These are phyloP conservation scores for Stichopus horrens DNA, from an alignment of 53 echinoderm and acorn worm species.

Conservation along the genomic window DNA sequence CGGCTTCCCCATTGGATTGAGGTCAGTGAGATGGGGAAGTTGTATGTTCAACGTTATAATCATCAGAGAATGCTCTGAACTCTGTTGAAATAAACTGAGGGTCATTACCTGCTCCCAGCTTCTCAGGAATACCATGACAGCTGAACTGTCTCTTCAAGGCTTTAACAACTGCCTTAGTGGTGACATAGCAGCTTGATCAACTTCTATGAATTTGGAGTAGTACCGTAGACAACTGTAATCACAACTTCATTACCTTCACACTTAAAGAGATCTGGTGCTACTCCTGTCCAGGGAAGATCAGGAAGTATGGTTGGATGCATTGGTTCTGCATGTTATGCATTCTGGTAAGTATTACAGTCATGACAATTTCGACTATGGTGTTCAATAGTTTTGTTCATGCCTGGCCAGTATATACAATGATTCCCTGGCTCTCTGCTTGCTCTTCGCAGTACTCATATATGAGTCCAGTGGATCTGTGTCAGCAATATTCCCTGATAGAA, in stretches of 20 bases:
- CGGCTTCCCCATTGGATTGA: conserved; percentile 47
- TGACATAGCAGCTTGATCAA: conserved; percentile 42
- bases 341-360: conserved; percentile 43
- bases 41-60: not conserved
- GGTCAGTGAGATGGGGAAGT: conserved; percentile 38
- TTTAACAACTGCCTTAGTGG: conserved; percentile 43
- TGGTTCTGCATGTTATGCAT: conserved; percentile 42
- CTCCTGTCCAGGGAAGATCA: conserved; percentile 53
- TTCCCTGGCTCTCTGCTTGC: conserved; percentile 60
- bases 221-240: conserved; percentile 45
- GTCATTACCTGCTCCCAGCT: conserved; percentile 61
- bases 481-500: conserved; percentile 58
- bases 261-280: conserved; percentile 59
- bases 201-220: conserved; percentile 67
- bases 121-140: conserved; percentile 64
- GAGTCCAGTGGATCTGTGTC: conserved; percentile 19
- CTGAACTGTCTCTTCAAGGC: conserved; percentile 60
- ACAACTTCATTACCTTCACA: conserved; percentile 35
- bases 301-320: conserved; percentile 44
- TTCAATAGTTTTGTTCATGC: conserved; percentile 50
- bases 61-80: conserved; percentile 39
- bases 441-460: conserved; percentile 58
- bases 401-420: conserved; percentile 67
- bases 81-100: conserved; percentile 56
- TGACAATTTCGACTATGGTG: conserved; percentile 38